phyloP scores from a whole-genome alignment of 2,797 vertebrate species.

The Hirundo rustica region DNA sequence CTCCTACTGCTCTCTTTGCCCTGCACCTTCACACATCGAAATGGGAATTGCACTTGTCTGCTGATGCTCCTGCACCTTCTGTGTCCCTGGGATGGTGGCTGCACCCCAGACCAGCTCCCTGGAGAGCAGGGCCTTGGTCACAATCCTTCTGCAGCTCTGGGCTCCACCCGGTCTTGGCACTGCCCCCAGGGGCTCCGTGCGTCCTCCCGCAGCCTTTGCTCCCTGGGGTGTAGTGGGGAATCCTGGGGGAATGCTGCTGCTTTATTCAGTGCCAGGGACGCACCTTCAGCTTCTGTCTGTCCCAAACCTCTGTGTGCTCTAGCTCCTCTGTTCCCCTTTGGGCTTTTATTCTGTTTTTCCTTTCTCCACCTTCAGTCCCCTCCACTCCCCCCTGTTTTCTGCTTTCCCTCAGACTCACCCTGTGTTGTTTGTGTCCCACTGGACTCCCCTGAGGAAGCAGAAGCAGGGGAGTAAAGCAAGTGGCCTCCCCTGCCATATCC shows the following conservation, averaged over 20 bases:
- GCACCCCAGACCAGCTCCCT: fast-evolving
- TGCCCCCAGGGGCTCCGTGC: background rate
- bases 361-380: background rate
- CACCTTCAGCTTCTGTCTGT: background rate
- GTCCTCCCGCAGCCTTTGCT: background rate
- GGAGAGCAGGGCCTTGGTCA: fast-evolving
- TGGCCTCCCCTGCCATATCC: fast-evolving
- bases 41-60: fast-evolving
- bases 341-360: background rate
- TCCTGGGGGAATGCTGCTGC: background rate
- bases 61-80: background rate
- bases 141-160: background rate
- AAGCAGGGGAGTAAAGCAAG: background rate
- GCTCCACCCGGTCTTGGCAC: fast-evolving
- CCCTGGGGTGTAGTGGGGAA: fast-evolving
- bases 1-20: background rate
- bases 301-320: fast-evolving
- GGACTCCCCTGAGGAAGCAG: background rate
- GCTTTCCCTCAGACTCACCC: background rate
- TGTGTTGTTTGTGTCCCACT: fast-evolving
- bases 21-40: background rate
- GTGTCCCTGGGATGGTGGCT: background rate
- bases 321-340: background rate
- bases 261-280: background rate
- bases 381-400: background rate